These are phyloP conservation scores for Gasteruption jaculator DNA, from an alignment of 2,888 invertebrate species.

Conservation along the genomic window DNA sequence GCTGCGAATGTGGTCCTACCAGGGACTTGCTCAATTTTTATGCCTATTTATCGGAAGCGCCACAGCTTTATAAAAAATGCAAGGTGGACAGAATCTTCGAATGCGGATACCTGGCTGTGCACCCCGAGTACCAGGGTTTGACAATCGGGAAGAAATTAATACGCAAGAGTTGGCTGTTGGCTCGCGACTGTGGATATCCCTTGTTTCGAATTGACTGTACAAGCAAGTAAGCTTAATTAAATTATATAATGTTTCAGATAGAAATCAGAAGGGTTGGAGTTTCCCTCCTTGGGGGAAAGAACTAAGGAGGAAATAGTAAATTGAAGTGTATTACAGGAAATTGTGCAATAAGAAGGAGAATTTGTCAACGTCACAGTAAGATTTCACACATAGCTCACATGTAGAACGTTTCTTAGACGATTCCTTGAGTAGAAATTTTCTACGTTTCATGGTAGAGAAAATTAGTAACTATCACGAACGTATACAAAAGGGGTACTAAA, in stretches of 20 bases:
- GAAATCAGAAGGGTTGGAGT: neutral
- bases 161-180: constrained; percentile 36
- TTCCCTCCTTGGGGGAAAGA: constrained; percentile 5
- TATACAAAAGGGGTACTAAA: too few relatives aligned
- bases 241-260: neutral
- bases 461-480: too few relatives aligned
- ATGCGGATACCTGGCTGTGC: constrained; percentile 32
- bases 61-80: constrained; percentile 31
- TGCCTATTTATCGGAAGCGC: constrained; percentile 24
- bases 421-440: too few relatives aligned
- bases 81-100: constrained; percentile 32
- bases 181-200: constrained; percentile 34
- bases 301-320: too few relatives aligned
- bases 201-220: constrained; percentile 38
- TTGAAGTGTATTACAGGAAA: too few relatives aligned
- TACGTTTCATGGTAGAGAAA: too few relatives aligned
- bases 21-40: constrained; percentile 34
- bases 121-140: constrained; percentile 24
- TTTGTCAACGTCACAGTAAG: too few relatives aligned
- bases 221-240: constrained; percentile 30
- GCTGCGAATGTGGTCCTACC: constrained; percentile 19
- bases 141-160: constrained; percentile 35
- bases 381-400: too few relatives aligned
- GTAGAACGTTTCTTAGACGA: too few relatives aligned
- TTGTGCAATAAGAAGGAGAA: too few relatives aligned